Evolutionary conservation across 2,797 vertebrate genomes (phyloP), one percentile per base, ranked within the genome.

Genomic region (Valencia hispanica): DNA sequence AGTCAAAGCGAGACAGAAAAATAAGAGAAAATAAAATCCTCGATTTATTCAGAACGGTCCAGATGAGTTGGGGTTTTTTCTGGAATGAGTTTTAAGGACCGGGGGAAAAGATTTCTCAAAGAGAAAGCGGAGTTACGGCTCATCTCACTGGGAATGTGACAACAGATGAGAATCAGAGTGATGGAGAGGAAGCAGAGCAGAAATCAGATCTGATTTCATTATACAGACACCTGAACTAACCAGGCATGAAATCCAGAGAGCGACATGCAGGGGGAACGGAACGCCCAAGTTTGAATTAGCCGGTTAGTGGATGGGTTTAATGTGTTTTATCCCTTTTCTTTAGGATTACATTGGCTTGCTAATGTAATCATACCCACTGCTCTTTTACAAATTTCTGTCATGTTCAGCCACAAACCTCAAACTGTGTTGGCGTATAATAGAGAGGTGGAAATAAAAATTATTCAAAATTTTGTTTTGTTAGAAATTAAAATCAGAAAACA

Each of bases 161-260:
- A 73, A 30, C 41, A 70, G 65, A 78, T 48, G 77, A 76, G 57
- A 70, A 74, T 10, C 17, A 27, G 39, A 61, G 51, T 14, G 14
- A 48, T 39, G 12, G 43, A n/a, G 51, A 77, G 27, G 63, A 59
- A 36, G 78, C 47, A 15, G 73, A 63, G 43, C 55, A 48, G 66
- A 79, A 81, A 85, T 86, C 76, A 32, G 74, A 81, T 83, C 78
- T 78, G 70, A 73, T 84, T 63, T 61, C 18, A 7, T 73, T 39
- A 70, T 68, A 45, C 50, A 73, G 71, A 73, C 70, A 83, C 73
- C 63, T 73, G 32, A 86, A 72, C 55, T 78, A 59, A 75, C n/a
- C 51, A 68, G 78, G 63, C 82, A 27, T 88, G 75, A 84, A 81
- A 86, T 79, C 72, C 81, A 51, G 72, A 65, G 79, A 74, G 73